These are phyloP conservation scores for Calliscelio sp. DNA, from an alignment of 2,888 invertebrate genomes.

Conservation along the genomic window DNA sequence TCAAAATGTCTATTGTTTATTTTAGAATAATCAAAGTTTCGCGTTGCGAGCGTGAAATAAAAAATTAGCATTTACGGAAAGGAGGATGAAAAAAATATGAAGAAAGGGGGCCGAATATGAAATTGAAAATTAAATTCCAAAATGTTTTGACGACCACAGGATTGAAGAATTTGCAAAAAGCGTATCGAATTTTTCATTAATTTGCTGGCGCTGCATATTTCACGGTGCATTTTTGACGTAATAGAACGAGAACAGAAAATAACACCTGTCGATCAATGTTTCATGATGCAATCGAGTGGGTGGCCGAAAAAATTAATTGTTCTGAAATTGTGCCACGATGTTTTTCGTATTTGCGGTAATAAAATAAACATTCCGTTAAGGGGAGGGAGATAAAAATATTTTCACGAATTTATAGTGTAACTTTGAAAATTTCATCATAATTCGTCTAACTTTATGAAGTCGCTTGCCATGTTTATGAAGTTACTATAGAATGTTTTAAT, in stretches of 20 bases:
- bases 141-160: too few relatives aligned
- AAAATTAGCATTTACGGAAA: too few relatives aligned
- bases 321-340: neutral
- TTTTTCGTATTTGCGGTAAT: slow-evolving; percentile 2
- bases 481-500: slow-evolving; percentile 33
- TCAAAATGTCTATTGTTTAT: slow-evolving; percentile 26
- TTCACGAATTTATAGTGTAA: slow-evolving; percentile 37
- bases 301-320: neutral
- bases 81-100: neutral
- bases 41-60: too few relatives aligned
- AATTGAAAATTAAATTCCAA: neutral
- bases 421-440: slow-evolving; percentile 21
- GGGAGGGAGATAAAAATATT: too few relatives aligned
- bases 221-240: too few relatives aligned
- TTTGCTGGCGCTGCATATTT: too few relatives aligned
- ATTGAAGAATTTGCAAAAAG: too few relatives aligned
- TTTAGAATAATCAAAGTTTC: slow-evolving; percentile 13
- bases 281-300: too few relatives aligned
- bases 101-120: neutral
- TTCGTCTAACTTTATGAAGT: slow-evolving; percentile 41
- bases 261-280: too few relatives aligned
- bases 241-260: too few relatives aligned
- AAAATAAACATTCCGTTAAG: slow-evolving; percentile 16
- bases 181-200: too few relatives aligned
- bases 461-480: slow-evolving; percentile 39